Evolutionary conservation across 2,888 invertebrate species (phyloP), one percentile per base, ranked within the genome.

Genomic region (Thalpophila matura): DNA sequence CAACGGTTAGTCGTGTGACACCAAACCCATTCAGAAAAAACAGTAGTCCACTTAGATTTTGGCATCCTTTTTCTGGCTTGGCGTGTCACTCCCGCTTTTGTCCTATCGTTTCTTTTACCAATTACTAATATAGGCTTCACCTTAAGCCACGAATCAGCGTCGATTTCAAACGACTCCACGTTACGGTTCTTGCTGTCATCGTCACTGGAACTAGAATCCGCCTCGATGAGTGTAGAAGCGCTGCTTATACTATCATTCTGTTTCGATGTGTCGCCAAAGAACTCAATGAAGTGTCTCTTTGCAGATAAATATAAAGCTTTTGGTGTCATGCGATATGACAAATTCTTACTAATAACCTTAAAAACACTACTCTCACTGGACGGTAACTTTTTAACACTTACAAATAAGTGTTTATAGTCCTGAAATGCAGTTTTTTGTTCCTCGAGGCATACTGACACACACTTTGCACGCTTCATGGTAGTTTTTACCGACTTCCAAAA

Each of bases 1-100:
- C 40, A 40, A 22, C 22, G 20, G n/a, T 40, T 40, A 40, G 22
- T 40, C 12, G 22, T 40, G 2, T 10, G 20, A n/a, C 22, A n/a
- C n/a, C 40, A 40, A 40, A 40, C 22, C 40, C 22, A 40, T 22
- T 40, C 40, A 22, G 20, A 22, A 40, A n/a, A 40, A n/a, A 40
- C 7, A 40, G n/a, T 22, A 12, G 22, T 22, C 40, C 22, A 22
- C 22, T n/a, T 40, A 40, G 22, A 40, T 40, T 22, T 40, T 22
- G 40, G 40, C 40, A 22, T 20, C 22, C 22, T 22, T 20, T 20
- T 12, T 38, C 38, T 38, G 20, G 18, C 20, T 38, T 38, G 38
- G 20, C 20, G 20, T 38, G 18, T 38, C 5, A 12, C 20, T 38
- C 12, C 20, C 12, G 38, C 18, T 38, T 38, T 38, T 12, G 18